phyloP scores from a whole-genome alignment of 2,113 vertebrate species.

The Pachypanchax playfairii region DNA sequence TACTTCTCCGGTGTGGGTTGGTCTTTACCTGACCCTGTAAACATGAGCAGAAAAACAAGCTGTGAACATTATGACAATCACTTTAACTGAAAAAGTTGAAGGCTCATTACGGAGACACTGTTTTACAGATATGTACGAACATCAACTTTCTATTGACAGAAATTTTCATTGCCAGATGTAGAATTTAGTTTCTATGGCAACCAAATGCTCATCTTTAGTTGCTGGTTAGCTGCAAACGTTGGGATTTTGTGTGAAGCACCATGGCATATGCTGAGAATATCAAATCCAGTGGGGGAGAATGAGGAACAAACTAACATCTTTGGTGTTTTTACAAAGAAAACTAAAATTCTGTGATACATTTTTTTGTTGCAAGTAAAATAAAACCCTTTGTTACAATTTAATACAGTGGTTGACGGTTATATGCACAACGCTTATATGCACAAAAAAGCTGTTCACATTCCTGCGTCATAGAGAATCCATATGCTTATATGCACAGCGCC shows the following conservation, averaged over 20 bases:
- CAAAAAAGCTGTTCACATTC: no score
- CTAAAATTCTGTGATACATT: no score
- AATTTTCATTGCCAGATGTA: neutral
- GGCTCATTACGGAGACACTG: neutral
- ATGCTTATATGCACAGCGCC: no score
- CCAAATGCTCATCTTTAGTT: neutral
- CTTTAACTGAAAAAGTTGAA: neutral
- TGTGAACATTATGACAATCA: no score
- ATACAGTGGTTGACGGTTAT: no score
- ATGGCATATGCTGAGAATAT: neutral
- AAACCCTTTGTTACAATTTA: no score
- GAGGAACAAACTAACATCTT: no score
- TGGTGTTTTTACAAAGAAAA: neutral
- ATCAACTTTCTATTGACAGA: neutral
- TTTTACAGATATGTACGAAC: neutral
- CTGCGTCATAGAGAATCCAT: no score
- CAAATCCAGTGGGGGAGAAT: no score
- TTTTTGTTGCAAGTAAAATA: no score
- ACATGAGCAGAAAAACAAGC: neutral
- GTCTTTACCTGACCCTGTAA: neutral
- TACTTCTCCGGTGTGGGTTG: neutral
- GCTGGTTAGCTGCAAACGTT: neutral
- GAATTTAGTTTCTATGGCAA: neutral
- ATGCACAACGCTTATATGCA: no score
- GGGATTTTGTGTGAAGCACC: neutral